phyloP scores from a whole-genome alignment of 2,888 invertebrate species.

The Trilocha varians region DNA sequence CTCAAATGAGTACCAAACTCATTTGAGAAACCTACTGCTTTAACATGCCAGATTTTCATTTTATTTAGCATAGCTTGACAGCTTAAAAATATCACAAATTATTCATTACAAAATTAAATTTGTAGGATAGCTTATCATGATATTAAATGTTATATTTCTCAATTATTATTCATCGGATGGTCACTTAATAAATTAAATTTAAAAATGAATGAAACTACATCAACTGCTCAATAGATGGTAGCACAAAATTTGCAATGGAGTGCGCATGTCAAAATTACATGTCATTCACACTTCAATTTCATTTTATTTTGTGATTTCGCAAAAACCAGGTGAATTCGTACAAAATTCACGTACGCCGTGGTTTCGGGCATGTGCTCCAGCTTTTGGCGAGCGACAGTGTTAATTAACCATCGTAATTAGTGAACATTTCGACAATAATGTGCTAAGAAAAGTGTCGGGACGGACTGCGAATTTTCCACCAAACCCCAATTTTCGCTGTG shows the following conservation, averaged over 20 bases:
- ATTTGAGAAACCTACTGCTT: no score
- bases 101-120: no score
- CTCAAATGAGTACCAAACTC: no score
- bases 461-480: conserved; percentile 27
- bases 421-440: conserved; percentile 27
- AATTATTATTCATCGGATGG: no score
- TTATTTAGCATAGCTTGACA: no score
- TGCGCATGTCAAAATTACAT: conserved; percentile 69
- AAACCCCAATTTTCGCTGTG: conserved; percentile 41
- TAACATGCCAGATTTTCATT: no score
- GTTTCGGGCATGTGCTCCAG: conserved; percentile 41
- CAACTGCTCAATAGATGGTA: conserved; percentile 28
- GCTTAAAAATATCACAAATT: no score
- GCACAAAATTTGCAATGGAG: conserved; percentile 26
- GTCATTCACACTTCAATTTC: conserved; percentile 56
- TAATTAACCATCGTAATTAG: conserved; percentile 21
- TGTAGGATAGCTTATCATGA: no score
- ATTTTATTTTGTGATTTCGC: conserved; percentile 62
- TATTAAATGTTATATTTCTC: no score
- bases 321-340: conserved; percentile 54
- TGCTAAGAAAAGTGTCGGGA: conserved; percentile 11
- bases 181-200: no score
- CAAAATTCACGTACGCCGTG: conserved; percentile 43
- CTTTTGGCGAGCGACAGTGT: conserved; percentile 36
- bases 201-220: no score